A percentile compares a stretch with the other conserved stretches of the same genome.
These are phyloP conservation scores for Mormyrus iriodes DNA, from an alignment of 2,113 vertebrate species.

Conservation along the genomic window DNA sequence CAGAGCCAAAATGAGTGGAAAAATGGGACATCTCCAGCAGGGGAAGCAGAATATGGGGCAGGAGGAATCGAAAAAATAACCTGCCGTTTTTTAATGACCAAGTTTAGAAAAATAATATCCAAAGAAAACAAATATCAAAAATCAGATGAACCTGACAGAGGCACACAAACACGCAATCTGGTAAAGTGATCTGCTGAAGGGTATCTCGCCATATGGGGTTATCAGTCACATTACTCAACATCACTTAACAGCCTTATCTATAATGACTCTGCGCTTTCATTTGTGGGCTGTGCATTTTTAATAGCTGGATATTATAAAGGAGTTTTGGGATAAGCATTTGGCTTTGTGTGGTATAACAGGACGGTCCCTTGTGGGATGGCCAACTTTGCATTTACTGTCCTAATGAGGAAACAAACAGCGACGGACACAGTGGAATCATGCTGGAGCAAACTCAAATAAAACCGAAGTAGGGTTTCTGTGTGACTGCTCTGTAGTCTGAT, in stretches of 20 bases:
- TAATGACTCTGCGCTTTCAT: neutral
- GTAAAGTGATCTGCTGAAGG: neutral
- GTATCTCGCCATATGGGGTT: neutral
- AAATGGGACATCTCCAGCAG: slow-evolving; percentile 10
- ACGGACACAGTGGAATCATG: neutral
- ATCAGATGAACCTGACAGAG: neutral
- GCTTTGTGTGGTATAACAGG: neutral
- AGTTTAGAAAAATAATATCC: neutral
- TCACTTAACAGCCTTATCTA: slow-evolving; percentile 9
- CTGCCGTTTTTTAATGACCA: neutral
- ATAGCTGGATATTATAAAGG: slow-evolving; percentile 11
- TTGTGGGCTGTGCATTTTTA: slow-evolving; percentile 9
- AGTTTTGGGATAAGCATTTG: slow-evolving; percentile 2
- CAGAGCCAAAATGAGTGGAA: neutral
- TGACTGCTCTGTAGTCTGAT: neutral
- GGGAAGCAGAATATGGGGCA: neutral
- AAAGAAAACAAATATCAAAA: slow-evolving; percentile 8
- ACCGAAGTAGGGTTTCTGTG: neutral
- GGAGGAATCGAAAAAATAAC: neutral
- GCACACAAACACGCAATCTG: neutral
- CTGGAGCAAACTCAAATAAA: neutral
- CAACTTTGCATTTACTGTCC: slow-evolving; percentile 4
- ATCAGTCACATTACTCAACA: slow-evolving; percentile 9
- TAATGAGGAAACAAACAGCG: slow-evolving; percentile 7
- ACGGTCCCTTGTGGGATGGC: neutral